Evolutionary conservation across 2,888 invertebrate genomes (phyloP), one percentile per base, ranked within the genome.

Genomic region (Carpatolechia fugitivella): DNA sequence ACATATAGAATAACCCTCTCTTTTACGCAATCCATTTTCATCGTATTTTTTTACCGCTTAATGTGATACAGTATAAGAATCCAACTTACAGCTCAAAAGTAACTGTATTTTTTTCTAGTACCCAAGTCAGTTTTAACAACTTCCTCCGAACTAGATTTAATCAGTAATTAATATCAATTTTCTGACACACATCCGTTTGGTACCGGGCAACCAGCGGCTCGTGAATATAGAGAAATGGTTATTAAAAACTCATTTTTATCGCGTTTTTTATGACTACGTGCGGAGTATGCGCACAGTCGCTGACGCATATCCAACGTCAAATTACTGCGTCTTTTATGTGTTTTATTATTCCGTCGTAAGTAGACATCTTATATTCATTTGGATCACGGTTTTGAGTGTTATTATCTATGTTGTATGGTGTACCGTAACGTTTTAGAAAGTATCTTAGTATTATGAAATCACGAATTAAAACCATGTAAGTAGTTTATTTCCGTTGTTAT

Each of bases 231-330:
- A 65, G 60, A 62, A 61, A 58, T 49, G 53, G 54, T 66, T 66
- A 70, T 71, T 71, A 70, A 66, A 72, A 72, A 55, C 63, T 57
- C 66, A 70, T 75, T 70, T 67, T 63, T 44, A 44, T 44, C 29
- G 44, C 24, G 29, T 11, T 29, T 20, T 41, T 44, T 44, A 44
- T 44, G 20, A 14, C 30, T 33, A 13, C 48, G 48, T 33, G 16
- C 20, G 44, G 44, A 29, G 29, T 8, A 0, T 20, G 29, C 29
- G 29, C n/a, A 33, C 48, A 31, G 56, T 54, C 58, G 55, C 56
- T 52, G 59, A 55, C 41, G 60, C 66, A 54, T 62, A 64, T 66
- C 68, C 62, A 61, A 62, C 62, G 64, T 72, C 65, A 65, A 67
- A 71, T 72, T 64, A 74, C 69, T 61, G 62, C 63, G 59, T 66